Conservation (phyloP, 92 coral and sea anemone genomes). For the Umimayanthus chanpuru region DNA sequence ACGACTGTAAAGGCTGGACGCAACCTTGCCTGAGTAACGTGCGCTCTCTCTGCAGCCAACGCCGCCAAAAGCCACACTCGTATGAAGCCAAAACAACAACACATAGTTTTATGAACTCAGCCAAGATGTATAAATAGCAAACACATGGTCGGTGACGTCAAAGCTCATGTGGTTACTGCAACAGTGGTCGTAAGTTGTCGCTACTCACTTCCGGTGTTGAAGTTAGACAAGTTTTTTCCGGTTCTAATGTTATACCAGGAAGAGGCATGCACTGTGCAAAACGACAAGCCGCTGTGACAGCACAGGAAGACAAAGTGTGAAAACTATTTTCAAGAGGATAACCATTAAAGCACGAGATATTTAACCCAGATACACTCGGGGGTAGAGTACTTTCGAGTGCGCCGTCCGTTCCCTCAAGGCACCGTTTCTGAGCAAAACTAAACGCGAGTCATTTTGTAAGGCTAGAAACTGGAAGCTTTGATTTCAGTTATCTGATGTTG, state of each 20-base stretch:
- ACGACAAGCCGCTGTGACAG: conserved; percentile 46
- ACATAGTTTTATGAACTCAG: conserved; percentile 26
- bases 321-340: conserved; percentile 43
- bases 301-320: conserved; percentile 41
- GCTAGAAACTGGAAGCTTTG: not conserved
- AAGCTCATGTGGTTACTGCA: conserved; percentile 36
- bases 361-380: conserved; percentile 5
- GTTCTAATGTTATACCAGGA: conserved; percentile 35
- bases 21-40: not conserved
- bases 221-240: conserved; percentile 47
- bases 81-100: conserved; percentile 21
- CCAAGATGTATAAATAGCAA: conserved; percentile 38
- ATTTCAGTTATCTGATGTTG: not conserved
- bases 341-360: conserved; percentile 22
- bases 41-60: conserved; percentile 9
- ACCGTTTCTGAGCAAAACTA: not conserved
- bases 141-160: conserved; percentile 44
- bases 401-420: not conserved
- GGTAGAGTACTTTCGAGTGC: not conserved
- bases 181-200: conserved; percentile 39
- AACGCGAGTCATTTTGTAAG: not conserved
- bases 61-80: not conserved
- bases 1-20: conserved; percentile 17
- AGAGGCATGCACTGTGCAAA: conserved; percentile 41
- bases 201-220: conserved; percentile 40